Evolutionary conservation across 2,113 vertebrate genomes (phyloP).

Genomic region (Dascyllus trimaculatus): DNA sequence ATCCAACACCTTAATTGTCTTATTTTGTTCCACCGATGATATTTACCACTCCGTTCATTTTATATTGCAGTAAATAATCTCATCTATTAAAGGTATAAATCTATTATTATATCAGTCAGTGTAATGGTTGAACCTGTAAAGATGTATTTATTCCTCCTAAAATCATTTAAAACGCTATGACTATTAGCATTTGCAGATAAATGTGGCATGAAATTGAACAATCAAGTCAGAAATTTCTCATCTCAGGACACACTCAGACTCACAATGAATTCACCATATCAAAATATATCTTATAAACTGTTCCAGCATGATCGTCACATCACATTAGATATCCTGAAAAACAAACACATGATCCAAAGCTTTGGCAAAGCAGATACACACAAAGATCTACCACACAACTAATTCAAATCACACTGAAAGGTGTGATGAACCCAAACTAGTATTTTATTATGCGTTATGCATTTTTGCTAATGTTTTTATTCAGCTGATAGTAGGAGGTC

Average conservation of each 20-base stretch:
- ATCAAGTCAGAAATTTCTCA: background rate
- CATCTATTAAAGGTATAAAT: background rate
- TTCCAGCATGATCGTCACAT: slow-evolving; percentile 17
- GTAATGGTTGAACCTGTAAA: background rate
- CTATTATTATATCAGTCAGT: background rate
- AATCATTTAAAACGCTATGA: background rate
- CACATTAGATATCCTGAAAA: slow-evolving; percentile 25
- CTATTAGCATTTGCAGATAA: slow-evolving; percentile 44
- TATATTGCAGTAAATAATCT: background rate
- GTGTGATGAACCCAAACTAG: background rate
- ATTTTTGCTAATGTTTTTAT: background rate
- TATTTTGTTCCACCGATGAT: too few relatives aligned
- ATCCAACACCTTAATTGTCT: background rate
- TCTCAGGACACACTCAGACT: slow-evolving; percentile 18
- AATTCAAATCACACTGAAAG: background rate
- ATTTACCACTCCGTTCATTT: background rate
- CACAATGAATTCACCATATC: slow-evolving; percentile 33
- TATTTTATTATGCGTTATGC: slow-evolving; percentile 2
- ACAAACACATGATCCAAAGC: background rate
- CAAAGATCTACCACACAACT: background rate
- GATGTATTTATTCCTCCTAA: slow-evolving; percentile 20
- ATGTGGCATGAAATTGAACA: slow-evolving; percentile 59
- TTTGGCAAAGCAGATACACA: background rate
- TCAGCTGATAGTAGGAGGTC: slow-evolving; percentile 11
- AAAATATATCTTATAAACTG: slow-evolving; percentile 40